Base-by-base conservation (phyloP, 2,888 invertebrate species). In the Hybos culiciformis region DNA sequence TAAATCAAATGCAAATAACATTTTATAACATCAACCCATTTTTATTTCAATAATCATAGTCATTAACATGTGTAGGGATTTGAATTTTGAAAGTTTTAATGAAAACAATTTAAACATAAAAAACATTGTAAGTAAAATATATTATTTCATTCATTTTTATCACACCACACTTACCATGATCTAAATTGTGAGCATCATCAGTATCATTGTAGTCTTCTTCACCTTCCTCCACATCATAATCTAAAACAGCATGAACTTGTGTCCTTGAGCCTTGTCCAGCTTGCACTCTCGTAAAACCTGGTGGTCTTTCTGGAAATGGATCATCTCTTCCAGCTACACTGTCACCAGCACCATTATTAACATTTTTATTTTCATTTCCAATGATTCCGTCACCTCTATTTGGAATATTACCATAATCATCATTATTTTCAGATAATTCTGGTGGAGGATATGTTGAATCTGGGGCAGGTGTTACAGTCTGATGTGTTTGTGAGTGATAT, bases 251-350 rank as follows among this genome's bases (percentile, higher is more conserved):
- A 48, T 66, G 66, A 36, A 66, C 66, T 44, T 66, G 63, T 46
- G 70, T 54, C 68, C 77, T 46, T 66, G 68, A 57, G 2, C 70
- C 71, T 18, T 68, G 65, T 2, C 71, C 69, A 2, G 71, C 69
- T 48, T 74, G 74, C 34, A 80, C 80, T 54, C 76, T 73, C 12
- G 78, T 79, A 56, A 74, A 80, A 5, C 76, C 76, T 4, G 78
- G 74, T 24, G 77, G 75, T 48, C 74, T 68, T 43, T 72, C 70
- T 2, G 72, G 70, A 48, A 69, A 71, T 15, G 58, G 52, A 15
- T 32, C 17, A 14, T 17, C 17, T 17, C 32, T 17, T 17, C 15
- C 32, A 8, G 24, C 24, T 32, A 9, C 6, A 32, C 17, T 32
- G 17, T 32, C 9, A 17, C 17, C 17, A 17, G 32, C 15, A 15